Conservation (phyloP, 1,140 invertebrate genomes). For the Drosophila bipectinata region DNA sequence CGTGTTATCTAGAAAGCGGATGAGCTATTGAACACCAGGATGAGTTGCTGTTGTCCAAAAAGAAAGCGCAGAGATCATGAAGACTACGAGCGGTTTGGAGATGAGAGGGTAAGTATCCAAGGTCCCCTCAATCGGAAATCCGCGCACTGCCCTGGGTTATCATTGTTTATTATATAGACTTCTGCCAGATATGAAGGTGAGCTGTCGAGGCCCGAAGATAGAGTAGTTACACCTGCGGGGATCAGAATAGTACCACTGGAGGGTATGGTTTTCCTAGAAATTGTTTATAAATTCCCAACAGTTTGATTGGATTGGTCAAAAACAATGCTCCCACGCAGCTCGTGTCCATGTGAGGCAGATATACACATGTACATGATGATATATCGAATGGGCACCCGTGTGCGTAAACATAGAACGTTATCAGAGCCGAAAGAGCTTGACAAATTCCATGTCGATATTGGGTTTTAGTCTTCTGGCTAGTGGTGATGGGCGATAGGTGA, state of each 20-base stretch:
- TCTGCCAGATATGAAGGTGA: not conserved
- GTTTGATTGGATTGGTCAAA: too few relatives aligned
- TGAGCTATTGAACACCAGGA: not conserved
- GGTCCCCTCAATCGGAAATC: too few relatives aligned
- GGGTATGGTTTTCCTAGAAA: not conserved
- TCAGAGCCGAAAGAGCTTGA: not conserved
- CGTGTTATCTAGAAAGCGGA: not conserved
- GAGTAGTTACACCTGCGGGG: not conserved
- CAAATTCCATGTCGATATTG: slow-evolving; percentile 2
- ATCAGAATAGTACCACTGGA: not conserved
- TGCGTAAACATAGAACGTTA: not conserved
- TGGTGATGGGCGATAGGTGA: not conserved
- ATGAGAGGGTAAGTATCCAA: not conserved
- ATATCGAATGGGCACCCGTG: not conserved
- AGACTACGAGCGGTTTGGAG: not conserved
- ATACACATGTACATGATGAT: not conserved
- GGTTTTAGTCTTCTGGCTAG: not conserved
- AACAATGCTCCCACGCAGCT: not conserved
- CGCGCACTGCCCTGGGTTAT: not conserved
- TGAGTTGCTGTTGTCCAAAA: not conserved
- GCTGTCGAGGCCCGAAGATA: not conserved
- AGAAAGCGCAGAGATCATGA: not conserved
- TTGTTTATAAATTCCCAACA: too few relatives aligned
- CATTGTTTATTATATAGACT: not conserved
- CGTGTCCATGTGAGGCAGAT: not conserved